phyloP scores from a whole-genome alignment of 1,140 invertebrate genomes.

The Pygmarrhopalites habei region DNA sequence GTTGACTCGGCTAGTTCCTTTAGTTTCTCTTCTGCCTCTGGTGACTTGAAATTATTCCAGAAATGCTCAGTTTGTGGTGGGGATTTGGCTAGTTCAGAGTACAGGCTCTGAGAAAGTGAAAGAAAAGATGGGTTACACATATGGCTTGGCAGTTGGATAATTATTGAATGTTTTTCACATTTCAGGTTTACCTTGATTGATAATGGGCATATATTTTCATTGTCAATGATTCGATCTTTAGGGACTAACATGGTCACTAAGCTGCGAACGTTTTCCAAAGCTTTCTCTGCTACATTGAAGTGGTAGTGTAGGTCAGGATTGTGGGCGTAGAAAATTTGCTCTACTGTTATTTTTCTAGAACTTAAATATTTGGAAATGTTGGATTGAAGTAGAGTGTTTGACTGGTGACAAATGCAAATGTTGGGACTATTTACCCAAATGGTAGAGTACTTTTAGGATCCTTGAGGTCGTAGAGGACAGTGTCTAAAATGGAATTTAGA shows the following conservation, averaged over 20 bases:
- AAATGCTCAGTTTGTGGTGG: not conserved
- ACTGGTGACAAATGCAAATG: too few species aligned
- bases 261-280: constrained; percentile 11
- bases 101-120: not conserved
- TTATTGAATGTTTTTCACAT: not conserved
- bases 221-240: not conserved
- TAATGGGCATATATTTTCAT: constrained; percentile 19
- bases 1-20: constrained; percentile 1
- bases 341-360: constrained; percentile 19
- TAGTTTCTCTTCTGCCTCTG: constrained; percentile 3
- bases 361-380: too few species aligned
- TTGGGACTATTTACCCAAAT: constrained; percentile 15
- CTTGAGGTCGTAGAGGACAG: constrained; percentile 9
- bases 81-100: not conserved
- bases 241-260: constrained; percentile 16
- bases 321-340: constrained; percentile 21
- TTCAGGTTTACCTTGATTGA: constrained; percentile 22
- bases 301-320: constrained; percentile 17
- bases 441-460: constrained; percentile 3
- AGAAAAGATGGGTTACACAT: not conserved
- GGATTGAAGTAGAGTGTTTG: too few species aligned
- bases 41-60: not conserved
- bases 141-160: too few species aligned
- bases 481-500: constrained; percentile 23
- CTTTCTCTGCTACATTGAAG: constrained; percentile 12